These are phyloP conservation scores for Ranitomeya imitator DNA, from an alignment of 2,113 vertebrate species.

Conservation along the genomic window DNA sequence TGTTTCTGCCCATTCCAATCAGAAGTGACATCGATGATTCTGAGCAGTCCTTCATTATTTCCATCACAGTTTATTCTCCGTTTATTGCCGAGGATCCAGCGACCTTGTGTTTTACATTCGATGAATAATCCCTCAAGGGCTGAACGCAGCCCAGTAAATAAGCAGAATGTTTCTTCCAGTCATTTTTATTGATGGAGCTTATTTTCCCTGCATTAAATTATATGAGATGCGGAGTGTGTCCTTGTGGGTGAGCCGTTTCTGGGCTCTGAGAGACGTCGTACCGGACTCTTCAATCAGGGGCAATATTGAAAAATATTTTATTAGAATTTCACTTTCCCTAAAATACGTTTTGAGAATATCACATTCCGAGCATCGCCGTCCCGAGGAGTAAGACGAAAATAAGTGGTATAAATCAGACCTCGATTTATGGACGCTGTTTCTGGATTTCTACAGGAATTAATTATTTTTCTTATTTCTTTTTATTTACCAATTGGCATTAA, in stretches of 20 bases:
- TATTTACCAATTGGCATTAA: background rate
- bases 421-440: background rate
- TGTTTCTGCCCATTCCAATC: too few relatives aligned
- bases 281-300: background rate
- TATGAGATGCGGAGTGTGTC: background rate
- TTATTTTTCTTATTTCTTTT: background rate
- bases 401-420: background rate
- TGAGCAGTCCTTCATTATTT: background rate
- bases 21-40: background rate
- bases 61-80: background rate
- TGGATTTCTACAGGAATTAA: background rate
- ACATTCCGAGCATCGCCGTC: background rate
- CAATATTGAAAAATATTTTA: background rate
- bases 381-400: background rate
- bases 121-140: background rate
- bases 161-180: conserved; percentile 3
- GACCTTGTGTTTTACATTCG: conserved; percentile 16
- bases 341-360: background rate
- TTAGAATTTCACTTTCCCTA: background rate
- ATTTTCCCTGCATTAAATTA: conserved; percentile 17
- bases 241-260: background rate
- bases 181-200: conserved; percentile 19
- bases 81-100: background rate
- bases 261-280: background rate
- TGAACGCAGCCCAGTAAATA: background rate